Evolutionary conservation across 1,140 invertebrate genomes (phyloP).

Genomic region (Zeugodacus cucurbitae): DNA sequence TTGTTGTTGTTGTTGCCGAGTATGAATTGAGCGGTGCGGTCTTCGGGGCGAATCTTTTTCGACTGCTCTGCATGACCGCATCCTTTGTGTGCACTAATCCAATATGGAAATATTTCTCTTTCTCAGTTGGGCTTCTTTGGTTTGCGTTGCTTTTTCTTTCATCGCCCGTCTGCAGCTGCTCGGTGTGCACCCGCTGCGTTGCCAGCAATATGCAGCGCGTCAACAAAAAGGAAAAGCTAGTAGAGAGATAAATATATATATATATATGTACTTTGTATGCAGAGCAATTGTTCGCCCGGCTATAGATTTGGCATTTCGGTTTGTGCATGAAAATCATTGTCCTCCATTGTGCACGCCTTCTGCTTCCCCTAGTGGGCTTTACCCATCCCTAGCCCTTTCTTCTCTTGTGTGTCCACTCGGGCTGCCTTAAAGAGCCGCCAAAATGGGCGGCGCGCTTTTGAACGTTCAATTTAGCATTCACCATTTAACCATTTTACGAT

Average conservation of each 20-base stretch:
- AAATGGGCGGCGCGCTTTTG: not conserved
- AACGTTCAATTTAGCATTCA: conserved; percentile 35
- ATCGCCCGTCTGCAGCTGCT: not conserved
- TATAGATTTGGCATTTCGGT: not conserved
- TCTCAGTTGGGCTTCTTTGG: conserved; percentile 13
- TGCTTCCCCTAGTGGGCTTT: not conserved
- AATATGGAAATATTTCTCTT: conserved; percentile 38
- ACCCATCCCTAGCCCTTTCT: not conserved
- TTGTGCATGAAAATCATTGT: conserved; percentile 24
- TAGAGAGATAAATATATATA: too few relatives aligned
- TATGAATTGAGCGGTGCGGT: not conserved
- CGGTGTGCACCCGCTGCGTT: not conserved
- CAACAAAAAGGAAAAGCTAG: not conserved
- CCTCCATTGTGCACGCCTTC: not conserved
- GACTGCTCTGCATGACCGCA: conserved; percentile 26
- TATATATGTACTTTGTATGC: not conserved
- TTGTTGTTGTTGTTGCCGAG: not conserved
- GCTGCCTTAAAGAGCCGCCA: conserved; percentile 7
- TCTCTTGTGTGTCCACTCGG: not conserved
- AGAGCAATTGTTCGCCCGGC: not conserved
- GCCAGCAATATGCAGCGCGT: not conserved
- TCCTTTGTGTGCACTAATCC: conserved; percentile 36
- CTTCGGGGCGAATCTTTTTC: not conserved
- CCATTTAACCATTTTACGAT: conserved; percentile 20
- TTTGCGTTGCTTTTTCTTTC: not conserved